Base-by-base conservation (phyloP, 2,888 invertebrate genomes). In the Volucella zonaria region DNA sequence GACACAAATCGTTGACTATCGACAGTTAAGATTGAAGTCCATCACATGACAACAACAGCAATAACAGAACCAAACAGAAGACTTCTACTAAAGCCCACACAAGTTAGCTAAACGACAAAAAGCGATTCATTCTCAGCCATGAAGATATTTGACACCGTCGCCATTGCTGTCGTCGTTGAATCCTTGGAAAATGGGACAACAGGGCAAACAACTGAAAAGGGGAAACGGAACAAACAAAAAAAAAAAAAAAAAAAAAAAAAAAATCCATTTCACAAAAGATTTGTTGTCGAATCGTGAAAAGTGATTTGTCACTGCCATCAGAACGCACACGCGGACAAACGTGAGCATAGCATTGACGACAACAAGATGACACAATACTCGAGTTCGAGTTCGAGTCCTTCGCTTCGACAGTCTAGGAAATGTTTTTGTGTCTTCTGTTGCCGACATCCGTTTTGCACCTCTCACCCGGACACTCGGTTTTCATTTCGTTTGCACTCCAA, bases 301-400 rank as follows among this genome's bases (percentile, higher is more conserved):
- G 83, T 76, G 83, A 83, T 83, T 83, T 83, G 75, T 83, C 83
- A 80, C 75, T 83, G 83, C 70, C 83, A 83, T 40, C 64, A 77
- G 71, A 59, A 75, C 59, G 70, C 74, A 47, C 74, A 83, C 75
- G 71, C 75, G 61, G 75, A 61, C 70, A 74, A 71, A 75, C 70
- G 75, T 79, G 74, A 66, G 80, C 80, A 80, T 67, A 56, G 51
- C 80, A 14, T 61, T 71, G 80, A 76, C 71, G 81, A 80, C 80
- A 83, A 75, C 67, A 83, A 74, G 58, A 82, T 82, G 82, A 82
- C 78, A 81, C 31, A 31, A 81, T 67, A 43, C 67, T 43, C 51
- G 42, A 76, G 59, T 68, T 68, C 62, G 58, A 42, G 10, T 38
- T 38, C 42, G n/a, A 67, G 68, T 56, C 56, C 61, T 49, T 62